These are phyloP conservation scores for Zalophus californianus DNA, from an alignment of 2,797 vertebrate genomes.

Conservation along the genomic window DNA sequence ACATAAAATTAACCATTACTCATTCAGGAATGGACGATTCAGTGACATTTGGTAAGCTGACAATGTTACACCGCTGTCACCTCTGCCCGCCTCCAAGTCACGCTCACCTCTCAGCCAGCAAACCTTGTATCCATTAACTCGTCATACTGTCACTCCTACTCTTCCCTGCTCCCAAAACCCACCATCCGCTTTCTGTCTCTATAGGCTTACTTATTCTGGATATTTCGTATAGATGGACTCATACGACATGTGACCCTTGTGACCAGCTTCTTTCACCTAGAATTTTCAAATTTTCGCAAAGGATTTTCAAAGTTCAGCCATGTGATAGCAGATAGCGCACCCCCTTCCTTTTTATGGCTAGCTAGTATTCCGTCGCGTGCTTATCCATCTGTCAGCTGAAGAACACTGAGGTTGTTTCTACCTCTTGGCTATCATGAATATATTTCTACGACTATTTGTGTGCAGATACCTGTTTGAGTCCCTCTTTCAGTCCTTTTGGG, in stretches of 20 bases:
- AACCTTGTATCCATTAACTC: neutral
- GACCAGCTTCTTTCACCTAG: neutral
- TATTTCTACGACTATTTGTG: neutral
- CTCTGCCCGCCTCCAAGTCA: neutral
- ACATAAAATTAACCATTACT: no score
- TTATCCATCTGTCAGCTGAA: neutral
- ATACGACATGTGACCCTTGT: neutral
- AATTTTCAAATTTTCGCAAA: no score
- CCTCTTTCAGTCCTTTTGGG: neutral
- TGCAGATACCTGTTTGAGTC: neutral
- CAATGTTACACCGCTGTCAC: neutral
- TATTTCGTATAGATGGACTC: neutral
- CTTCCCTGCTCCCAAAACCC: neutral
- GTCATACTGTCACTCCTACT: neutral
- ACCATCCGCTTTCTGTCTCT: neutral
- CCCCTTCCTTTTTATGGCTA: neutral
- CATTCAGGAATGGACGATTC: neutral
- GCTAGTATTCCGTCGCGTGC: neutral
- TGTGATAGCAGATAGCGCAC: neutral
- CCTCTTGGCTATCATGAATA: neutral
- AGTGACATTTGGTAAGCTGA: neutral
- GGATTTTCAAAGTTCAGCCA: neutral
- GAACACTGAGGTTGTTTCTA: neutral
- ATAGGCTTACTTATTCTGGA: neutral
- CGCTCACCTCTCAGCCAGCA: neutral